phyloP scores from a whole-genome alignment of 2,113 vertebrate species.

The Jacana jacana region DNA sequence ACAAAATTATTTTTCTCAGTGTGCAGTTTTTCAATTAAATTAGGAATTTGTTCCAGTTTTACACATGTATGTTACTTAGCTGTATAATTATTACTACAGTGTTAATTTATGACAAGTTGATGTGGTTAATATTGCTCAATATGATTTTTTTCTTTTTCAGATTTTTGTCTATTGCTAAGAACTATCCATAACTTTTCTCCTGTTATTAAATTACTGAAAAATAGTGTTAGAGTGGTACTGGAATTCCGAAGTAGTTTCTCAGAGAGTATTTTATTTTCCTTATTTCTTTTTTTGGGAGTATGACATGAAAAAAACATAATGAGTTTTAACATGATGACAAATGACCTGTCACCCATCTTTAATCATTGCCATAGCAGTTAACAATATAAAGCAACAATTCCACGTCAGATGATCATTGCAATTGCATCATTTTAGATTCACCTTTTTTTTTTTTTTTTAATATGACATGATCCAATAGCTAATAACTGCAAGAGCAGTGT shows the following conservation, averaged over 20 bases:
- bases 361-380: background rate
- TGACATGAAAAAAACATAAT: background rate
- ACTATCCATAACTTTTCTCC: too few relatives aligned
- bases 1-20: too few relatives aligned
- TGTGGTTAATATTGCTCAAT: too few relatives aligned
- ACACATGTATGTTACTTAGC: too few relatives aligned
- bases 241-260: background rate
- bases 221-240: background rate
- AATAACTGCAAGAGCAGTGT: background rate
- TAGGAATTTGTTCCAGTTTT: too few relatives aligned
- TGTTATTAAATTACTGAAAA: too few relatives aligned
- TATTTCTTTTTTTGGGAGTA: background rate
- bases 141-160: too few relatives aligned
- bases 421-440: background rate
- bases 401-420: background rate
- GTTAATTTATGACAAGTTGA: too few relatives aligned
- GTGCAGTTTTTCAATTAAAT: too few relatives aligned
- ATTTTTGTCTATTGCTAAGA: too few relatives aligned
- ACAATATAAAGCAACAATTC: background rate
- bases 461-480: background rate
- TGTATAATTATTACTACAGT: too few relatives aligned
- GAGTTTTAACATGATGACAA: background rate
- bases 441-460: background rate
- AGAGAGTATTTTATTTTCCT: background rate
- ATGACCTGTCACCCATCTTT: background rate